A percentile compares a stretch with the other conserved stretches of the same genome.
Evolutionary conservation across 2,888 invertebrate species (phyloP).

Genomic region (Nymphalis urticae): DNA sequence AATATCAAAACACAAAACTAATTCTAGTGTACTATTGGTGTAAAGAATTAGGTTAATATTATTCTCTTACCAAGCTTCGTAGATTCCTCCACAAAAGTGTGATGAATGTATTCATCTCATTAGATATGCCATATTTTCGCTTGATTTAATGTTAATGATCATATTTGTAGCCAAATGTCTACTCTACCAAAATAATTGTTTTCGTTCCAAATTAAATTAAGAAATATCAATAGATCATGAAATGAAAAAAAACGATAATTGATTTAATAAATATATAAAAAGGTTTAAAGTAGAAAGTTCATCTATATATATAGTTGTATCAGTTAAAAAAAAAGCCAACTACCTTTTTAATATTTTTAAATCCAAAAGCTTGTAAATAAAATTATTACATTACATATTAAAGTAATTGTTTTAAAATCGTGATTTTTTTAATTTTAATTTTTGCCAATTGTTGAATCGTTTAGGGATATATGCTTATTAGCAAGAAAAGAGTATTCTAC

Average conservation of each 20-base stretch:
- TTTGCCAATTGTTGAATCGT: too few relatives aligned
- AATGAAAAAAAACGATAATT: neutral
- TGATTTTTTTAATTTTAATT: too few relatives aligned
- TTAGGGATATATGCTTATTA: too few relatives aligned
- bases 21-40: neutral
- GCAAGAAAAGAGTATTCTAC: too few relatives aligned
- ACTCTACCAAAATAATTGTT: constrained; percentile 20
- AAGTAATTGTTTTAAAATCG: too few relatives aligned
- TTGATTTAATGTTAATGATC: constrained; percentile 36
- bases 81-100: constrained; percentile 9
- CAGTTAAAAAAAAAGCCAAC: too few relatives aligned
- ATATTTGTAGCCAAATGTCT: constrained; percentile 31
- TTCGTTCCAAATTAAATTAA: constrained; percentile 16
- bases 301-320: neutral
- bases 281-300: neutral
- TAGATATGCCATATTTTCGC: constrained; percentile 34
- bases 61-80: constrained; percentile 2
- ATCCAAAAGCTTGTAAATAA: too few relatives aligned
- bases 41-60: constrained; percentile 5
- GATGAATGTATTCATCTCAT: constrained; percentile 31
- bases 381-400: too few relatives aligned
- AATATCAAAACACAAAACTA: neutral
- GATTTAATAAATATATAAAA: neutral
- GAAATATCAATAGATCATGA: constrained; percentile 7
- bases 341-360: too few relatives aligned